A percentile compares a stretch with the other conserved stretches of the same genome.
These are phyloP conservation scores for Drosophila erecta DNA, from an alignment of 1,140 invertebrate genomes.

Conservation along the genomic window DNA sequence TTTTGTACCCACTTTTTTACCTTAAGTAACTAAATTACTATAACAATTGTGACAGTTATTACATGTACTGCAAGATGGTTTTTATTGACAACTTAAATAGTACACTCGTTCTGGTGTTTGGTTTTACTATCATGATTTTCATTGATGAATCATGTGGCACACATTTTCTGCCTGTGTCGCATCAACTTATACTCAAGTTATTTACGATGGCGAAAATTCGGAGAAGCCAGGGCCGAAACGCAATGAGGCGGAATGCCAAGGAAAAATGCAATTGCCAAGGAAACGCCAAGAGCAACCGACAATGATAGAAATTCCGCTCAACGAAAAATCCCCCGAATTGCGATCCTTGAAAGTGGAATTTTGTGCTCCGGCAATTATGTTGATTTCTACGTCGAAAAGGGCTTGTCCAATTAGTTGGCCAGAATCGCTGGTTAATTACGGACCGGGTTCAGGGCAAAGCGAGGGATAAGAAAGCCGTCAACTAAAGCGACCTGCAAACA, in stretches of 20 bases:
- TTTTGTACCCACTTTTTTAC: too few relatives aligned
- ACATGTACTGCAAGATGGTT: too few relatives aligned
- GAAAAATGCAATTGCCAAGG: constrained; percentile 73
- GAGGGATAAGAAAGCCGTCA: not conserved
- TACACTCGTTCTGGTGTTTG: too few relatives aligned
- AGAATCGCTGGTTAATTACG: constrained; percentile 42
- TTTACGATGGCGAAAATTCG: constrained; percentile 48
- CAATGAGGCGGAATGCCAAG: constrained; percentile 58
- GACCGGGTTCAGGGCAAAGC: not conserved
- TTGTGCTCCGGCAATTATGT: constrained; percentile 65
- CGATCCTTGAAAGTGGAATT: constrained; percentile 36
- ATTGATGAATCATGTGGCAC: too few relatives aligned
- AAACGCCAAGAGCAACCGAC: constrained; percentile 36
- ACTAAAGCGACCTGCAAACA: not conserved
- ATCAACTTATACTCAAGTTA: constrained; percentile 42
- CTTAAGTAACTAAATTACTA: too few relatives aligned
- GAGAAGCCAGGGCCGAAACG: constrained; percentile 15
- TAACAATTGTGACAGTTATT: too few relatives aligned
- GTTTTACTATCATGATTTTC: too few relatives aligned
- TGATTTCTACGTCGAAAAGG: constrained; percentile 51
- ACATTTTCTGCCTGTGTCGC: constrained; percentile 3
- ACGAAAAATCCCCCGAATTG: constrained; percentile 39
- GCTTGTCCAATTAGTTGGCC: constrained; percentile 38
- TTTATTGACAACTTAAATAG: too few relatives aligned
- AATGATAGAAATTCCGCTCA: constrained; percentile 53